phyloP scores from a whole-genome alignment of 2,888 invertebrate genomes.

The Campoplex nolae region DNA sequence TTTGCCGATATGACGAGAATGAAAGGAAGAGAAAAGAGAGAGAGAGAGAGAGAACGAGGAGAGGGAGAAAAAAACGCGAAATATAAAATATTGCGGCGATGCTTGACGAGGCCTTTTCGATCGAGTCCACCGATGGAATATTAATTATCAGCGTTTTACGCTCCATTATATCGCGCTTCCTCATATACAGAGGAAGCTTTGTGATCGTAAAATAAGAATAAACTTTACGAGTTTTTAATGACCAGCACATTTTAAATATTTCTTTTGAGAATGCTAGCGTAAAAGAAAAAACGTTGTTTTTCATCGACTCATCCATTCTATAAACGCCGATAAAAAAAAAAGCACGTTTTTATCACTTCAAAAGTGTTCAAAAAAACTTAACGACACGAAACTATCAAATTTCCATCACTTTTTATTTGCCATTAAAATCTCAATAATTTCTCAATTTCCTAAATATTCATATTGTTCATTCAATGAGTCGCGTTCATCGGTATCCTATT shows the following conservation, averaged over 20 bases:
- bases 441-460: background rate
- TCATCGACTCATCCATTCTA: background rate
- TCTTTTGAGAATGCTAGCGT: background rate
- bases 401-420: background rate
- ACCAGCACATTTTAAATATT: constrained; percentile 8
- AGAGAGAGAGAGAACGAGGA: background rate
- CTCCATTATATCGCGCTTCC: constrained; percentile 50
- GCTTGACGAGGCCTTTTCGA: constrained; percentile 24
- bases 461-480: too few species aligned
- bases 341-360: background rate
- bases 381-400: background rate
- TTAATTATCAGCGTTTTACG: constrained; percentile 49
- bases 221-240: constrained; percentile 30
- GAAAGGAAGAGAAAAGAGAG: constrained; percentile 12
- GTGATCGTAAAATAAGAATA: background rate
- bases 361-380: background rate
- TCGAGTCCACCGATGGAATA: constrained; percentile 40
- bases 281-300: background rate
- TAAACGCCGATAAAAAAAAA: background rate
- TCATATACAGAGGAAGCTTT: constrained; percentile 7
- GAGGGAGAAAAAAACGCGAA: background rate
- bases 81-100: constrained; percentile 22
- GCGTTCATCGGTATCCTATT: too few species aligned
- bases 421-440: too few species aligned
- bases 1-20: constrained; percentile 46